phyloP scores from a whole-genome alignment of 2,797 vertebrate species.

The Pelobates cultripes region DNA sequence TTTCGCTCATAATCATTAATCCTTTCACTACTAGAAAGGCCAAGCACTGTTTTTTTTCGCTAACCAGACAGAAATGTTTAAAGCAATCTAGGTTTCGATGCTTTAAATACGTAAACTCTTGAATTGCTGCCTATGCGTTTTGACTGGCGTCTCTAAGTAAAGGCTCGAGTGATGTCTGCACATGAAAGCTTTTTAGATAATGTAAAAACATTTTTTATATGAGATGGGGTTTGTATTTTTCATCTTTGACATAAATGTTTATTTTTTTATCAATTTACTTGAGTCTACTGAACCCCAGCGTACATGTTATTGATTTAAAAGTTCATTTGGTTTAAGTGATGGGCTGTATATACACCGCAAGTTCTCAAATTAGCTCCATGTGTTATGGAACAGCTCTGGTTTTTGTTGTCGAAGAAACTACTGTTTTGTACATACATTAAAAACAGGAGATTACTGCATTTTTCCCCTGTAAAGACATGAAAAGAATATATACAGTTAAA shows the following conservation, averaged over 20 bases:
- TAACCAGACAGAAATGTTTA: slow-evolving; percentile 42
- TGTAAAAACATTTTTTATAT: slow-evolving; percentile 42
- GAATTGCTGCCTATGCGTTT: slow-evolving; percentile 35
- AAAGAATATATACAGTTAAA: no score
- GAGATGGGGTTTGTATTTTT: slow-evolving; percentile 37
- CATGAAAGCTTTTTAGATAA: slow-evolving; percentile 56
- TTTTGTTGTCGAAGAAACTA: slow-evolving; percentile 4
- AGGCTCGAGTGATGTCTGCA: slow-evolving; percentile 39
- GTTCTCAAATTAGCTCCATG: slow-evolving; percentile 46
- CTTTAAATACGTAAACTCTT: slow-evolving; percentile 46
- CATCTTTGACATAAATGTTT: slow-evolving; percentile 57
- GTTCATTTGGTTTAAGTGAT: slow-evolving; percentile 57
- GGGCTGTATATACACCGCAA: slow-evolving; percentile 49
- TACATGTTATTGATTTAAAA: slow-evolving; percentile 57
- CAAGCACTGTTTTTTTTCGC: slow-evolving; percentile 8
- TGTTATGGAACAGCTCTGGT: slow-evolving; percentile 9
- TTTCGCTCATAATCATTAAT: slow-evolving; percentile 49
- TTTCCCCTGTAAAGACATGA: not conserved
- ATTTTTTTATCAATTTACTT: slow-evolving; percentile 54
- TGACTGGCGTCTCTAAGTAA: slow-evolving; percentile 53
- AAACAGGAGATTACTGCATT: slow-evolving; percentile 5
- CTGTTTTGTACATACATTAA: slow-evolving; percentile 23
- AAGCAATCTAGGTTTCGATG: slow-evolving; percentile 30
- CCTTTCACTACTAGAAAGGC: slow-evolving; percentile 28
- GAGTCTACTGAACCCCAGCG: slow-evolving; percentile 44